phyloP scores from a whole-genome alignment of 2,888 invertebrate species.

The Sinotaia quadrata region DNA sequence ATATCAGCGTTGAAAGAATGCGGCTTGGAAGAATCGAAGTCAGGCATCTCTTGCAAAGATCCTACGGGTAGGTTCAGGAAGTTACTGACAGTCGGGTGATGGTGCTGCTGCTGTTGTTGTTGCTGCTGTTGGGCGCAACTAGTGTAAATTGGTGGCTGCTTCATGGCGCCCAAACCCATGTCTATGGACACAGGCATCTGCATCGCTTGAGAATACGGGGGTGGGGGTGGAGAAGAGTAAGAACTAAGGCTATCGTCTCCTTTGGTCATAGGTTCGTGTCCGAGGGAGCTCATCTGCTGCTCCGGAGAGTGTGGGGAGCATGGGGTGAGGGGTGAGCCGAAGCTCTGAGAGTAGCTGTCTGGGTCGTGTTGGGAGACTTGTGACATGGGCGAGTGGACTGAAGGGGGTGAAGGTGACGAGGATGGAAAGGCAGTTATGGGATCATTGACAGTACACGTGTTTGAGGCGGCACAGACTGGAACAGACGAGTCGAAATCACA shows the following conservation, averaged over 20 bases:
- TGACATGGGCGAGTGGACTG: conserved; percentile 19
- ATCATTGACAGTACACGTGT: conserved; percentile 39
- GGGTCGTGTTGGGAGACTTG: conserved; percentile 37
- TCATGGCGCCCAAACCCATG: conserved; percentile 74
- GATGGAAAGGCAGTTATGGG: conserved; percentile 49
- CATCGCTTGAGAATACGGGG: conserved; percentile 54
- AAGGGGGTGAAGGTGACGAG: conserved; percentile 46
- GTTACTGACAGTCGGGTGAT: conserved; percentile 24
- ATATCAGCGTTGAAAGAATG: conserved; percentile 33
- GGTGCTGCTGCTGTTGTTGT: conserved; percentile 41
- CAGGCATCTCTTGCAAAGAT: conserved; percentile 34
- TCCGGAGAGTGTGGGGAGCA: conserved; percentile 60
- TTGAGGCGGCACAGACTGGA: no score
- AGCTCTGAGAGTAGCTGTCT: conserved; percentile 54
- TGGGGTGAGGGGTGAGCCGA: conserved; percentile 54
- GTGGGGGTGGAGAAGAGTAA: conserved; percentile 55
- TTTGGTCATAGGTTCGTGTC: conserved; percentile 42
- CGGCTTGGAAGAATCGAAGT: conserved; percentile 32
- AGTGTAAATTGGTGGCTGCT: conserved; percentile 79
- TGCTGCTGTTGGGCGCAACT: conserved; percentile 72
- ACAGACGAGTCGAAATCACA: conserved; percentile 50
- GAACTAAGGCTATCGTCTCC: conserved; percentile 44
- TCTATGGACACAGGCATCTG: conserved; percentile 42
- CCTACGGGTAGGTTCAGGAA: conserved; percentile 34
- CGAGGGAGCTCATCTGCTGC: conserved; percentile 46